phyloP scores from a whole-genome alignment of 1,140 invertebrate genomes.

The Drosophila funebris region DNA sequence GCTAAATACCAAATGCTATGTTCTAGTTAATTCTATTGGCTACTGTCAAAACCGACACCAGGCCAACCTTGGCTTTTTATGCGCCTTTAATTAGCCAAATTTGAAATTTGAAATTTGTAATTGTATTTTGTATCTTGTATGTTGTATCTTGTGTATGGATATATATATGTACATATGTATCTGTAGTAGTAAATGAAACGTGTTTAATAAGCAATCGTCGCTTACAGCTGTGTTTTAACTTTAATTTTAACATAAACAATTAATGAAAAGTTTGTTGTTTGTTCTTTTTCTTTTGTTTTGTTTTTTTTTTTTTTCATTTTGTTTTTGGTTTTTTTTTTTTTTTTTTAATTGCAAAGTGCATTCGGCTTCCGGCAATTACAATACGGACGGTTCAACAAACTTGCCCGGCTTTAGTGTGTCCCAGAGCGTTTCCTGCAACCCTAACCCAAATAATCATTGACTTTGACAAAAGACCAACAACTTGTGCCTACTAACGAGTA shows the following conservation, averaged over 20 bases:
- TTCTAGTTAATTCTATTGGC: constrained; percentile 33
- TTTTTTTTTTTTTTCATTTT: constrained; percentile 19
- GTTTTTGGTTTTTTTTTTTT: constrained; percentile 3
- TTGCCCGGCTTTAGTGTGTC: constrained; percentile 26
- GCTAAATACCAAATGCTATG: constrained; percentile 63
- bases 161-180: background rate
- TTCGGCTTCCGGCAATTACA: constrained; percentile 75
- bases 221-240: constrained; percentile 36
- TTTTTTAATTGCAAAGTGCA: constrained; percentile 77
- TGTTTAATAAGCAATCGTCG: constrained; percentile 39
- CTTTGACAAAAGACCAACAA: constrained; percentile 50
- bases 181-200: constrained; percentile 62
- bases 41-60: constrained; percentile 72
- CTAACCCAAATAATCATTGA: constrained; percentile 75
- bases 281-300: background rate
- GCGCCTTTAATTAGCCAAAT: constrained; percentile 78
- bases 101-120: constrained; percentile 48
- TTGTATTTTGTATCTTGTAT: constrained; percentile 2
- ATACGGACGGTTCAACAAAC: constrained; percentile 62
- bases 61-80: constrained; percentile 72
- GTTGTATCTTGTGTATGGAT: background rate
- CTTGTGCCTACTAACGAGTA: background rate
- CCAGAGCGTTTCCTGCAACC: constrained; percentile 74
- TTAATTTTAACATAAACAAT: constrained; percentile 56
- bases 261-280: constrained; percentile 63